Percentiles rank a stretch among this genome's conserved stretches.
Conservation (phyloP, 23 tunicate species). For the Clavelina lepadiformis region DNA sequence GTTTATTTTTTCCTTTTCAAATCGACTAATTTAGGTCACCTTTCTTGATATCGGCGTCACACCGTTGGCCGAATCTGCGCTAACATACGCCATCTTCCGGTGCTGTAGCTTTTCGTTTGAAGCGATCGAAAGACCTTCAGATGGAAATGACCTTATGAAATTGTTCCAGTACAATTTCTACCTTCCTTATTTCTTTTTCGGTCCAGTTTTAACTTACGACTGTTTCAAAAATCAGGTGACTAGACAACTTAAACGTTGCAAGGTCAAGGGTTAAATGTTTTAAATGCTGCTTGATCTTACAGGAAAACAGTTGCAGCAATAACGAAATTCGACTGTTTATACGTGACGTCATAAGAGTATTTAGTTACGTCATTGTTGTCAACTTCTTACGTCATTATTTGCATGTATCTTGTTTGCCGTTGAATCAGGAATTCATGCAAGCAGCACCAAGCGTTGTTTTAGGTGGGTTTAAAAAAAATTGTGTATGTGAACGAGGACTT, state of each 20-base stretch:
- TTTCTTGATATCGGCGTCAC: no score
- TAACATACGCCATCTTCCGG: conserved; percentile 29
- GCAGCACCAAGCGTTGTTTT: conserved; percentile 31
- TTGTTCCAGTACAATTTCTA: conserved; percentile 40
- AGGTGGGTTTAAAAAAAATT: conserved; percentile 30
- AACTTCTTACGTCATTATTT: conserved; percentile 48
- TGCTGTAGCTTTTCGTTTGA: conserved; percentile 38
- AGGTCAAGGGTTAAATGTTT: no score
- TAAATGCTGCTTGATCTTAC: no score
- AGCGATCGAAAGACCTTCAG: background rate
- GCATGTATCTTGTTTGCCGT: conserved; percentile 37
- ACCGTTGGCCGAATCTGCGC: conserved; percentile 24
- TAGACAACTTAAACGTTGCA: no score
- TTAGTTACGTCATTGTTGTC: conserved; percentile 6
- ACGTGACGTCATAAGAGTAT: no score
- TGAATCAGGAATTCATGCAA: conserved; percentile 30
- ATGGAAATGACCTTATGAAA: conserved; percentile 2
- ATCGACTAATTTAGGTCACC: no score
- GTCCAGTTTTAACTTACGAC: conserved; percentile 69
- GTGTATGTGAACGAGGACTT: no score
- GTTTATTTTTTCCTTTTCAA: no score
- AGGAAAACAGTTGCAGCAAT: no score
- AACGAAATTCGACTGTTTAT: no score
- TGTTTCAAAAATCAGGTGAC: conserved; percentile 21
- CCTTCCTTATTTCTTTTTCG: conserved; percentile 54